Evolutionary conservation across 2,888 invertebrate species (phyloP), one percentile per base, ranked within the genome.

Genomic region (Ophioninae sp.): DNA sequence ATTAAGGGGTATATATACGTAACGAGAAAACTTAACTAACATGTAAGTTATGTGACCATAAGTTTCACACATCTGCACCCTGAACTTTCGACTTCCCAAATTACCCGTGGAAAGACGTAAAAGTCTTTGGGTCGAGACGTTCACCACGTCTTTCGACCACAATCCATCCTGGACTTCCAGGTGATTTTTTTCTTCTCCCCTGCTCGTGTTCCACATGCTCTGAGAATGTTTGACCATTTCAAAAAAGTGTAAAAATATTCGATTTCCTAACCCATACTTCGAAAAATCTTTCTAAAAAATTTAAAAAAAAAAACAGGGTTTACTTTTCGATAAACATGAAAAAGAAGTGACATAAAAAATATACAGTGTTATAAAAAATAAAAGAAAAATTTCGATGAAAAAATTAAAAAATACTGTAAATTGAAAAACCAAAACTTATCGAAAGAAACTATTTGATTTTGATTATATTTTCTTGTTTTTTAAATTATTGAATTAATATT

Each of bases 21-120:
- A 64, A 76, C 69, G 77, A 71, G 79, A 59, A 82, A 82, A 82
- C 79, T 71, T 82, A 79, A 82, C 79, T 65, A 82, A 79, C 72
- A 56, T 72, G 67, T 76, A 79, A 82, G 65, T 82, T 82, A 75
- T 82, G 79, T 67, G 75, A 67, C 67, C 82, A 79, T 79, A 82
- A 79, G 75, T 82, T 79, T 72, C 58, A 41, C 67, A 72, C 67
- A 65, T 44, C 59, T 75, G 72, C 51, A 68, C n/a, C 23, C 51
- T 51, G n/a, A 58, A 67, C 23, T 56, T 61, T 23, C 30, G 58
- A 56, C n/a, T 23, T 71, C 44, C 51, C 51, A 23, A 68, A 68
- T 56, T 58, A 37, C 71, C 58, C 30, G 37, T 72, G 13, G 39
- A 51, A 67, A 51, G 59, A 51, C 22, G 69, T 77, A 44, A 61